These are phyloP conservation scores for Cebidichthys violaceus DNA, from an alignment of 2,113 vertebrate species.

Conservation along the genomic window DNA sequence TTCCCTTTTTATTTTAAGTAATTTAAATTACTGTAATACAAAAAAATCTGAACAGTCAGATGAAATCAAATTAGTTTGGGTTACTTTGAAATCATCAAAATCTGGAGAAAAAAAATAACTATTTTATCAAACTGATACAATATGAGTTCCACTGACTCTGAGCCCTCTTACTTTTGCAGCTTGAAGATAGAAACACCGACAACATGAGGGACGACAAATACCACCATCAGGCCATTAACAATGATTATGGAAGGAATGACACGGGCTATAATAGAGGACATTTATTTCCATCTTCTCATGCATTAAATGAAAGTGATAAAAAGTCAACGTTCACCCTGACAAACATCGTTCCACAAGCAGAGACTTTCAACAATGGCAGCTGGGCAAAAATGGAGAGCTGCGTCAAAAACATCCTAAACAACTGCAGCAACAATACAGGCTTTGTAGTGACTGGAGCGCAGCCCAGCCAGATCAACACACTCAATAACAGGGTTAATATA, in stretches of 20 bases:
- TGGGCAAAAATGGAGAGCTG: neutral
- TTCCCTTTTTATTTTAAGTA: too few species aligned
- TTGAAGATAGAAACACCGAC: neutral
- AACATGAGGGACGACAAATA: neutral
- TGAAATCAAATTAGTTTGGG: neutral
- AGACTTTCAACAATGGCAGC: neutral
- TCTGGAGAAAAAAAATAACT: neutral
- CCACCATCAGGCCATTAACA: neutral
- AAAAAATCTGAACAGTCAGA: too few species aligned
- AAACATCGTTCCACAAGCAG: conserved; percentile 24
- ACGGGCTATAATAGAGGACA: neutral
- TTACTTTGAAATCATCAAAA: neutral
- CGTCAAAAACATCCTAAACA: neutral
- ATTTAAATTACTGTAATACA: too few species aligned
- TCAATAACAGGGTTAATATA: neutral
- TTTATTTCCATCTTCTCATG: conserved; percentile 5
- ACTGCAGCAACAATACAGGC: neutral
- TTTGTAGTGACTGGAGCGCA: neutral
- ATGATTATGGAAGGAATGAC: fast-evolving
- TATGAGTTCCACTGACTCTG: neutral
- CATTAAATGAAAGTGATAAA: neutral
- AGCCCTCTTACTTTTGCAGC: neutral
- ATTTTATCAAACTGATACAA: neutral
- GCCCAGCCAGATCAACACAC: neutral
- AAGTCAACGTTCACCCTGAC: conserved; percentile 28